phyloP scores from a whole-genome alignment of 2,113 vertebrate genomes.

The Vulpes ferrilata region DNA sequence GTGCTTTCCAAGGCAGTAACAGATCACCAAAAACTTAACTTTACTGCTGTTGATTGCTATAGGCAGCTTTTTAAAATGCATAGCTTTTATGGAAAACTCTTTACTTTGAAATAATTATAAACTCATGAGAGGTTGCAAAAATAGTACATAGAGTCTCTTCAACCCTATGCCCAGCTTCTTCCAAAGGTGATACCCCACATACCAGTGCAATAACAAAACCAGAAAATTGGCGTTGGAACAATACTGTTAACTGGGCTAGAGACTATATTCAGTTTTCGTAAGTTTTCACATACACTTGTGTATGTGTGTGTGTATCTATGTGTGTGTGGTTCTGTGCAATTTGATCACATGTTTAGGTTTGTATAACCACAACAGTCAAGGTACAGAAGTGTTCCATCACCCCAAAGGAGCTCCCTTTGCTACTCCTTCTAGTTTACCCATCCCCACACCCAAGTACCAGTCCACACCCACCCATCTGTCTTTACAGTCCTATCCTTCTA shows the following conservation, averaged over 20 bases:
- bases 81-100: background rate
- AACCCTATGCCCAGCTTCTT: background rate
- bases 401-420: background rate
- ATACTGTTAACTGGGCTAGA: background rate
- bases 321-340: background rate
- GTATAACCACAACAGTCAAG: background rate
- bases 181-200: background rate
- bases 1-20: background rate
- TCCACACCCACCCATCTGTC: background rate
- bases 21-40: background rate
- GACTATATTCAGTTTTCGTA: background rate
- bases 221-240: background rate
- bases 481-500: background rate
- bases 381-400: background rate
- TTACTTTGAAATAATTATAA: slow-evolving; percentile 56
- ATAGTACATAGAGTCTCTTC: background rate
- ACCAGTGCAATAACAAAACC: background rate
- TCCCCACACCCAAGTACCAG: background rate
- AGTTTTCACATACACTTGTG: background rate
- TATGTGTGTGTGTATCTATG: background rate
- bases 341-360: background rate
- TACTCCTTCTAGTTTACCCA: rapidly evolving
- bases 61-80: background rate
- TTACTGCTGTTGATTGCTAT: background rate
- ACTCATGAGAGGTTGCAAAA: background rate